Base-by-base conservation (phyloP, 2,113 vertebrate genomes). In the Gasterosteus nipponicus region DNA sequence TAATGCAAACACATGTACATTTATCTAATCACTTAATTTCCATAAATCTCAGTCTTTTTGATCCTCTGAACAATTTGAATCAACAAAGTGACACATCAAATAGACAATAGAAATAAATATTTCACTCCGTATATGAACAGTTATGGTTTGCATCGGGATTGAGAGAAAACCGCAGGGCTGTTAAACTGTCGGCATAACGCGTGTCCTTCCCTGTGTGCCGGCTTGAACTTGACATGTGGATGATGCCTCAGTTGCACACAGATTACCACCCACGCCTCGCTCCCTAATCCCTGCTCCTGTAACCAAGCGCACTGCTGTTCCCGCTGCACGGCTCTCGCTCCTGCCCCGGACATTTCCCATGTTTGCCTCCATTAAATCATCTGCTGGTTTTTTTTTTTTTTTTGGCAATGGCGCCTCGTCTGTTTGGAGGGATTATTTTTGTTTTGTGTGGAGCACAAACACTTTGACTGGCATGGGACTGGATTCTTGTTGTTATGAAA, bases 221-320 rank as follows among this genome's bases (percentile, higher is more conserved):
- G 83, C 82, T 90, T 90, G 81, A 92, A 88, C 75, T 88, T 87
- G 78, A 87, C 85, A 89, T 90, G 86, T 85, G 89, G 91, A 87
- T 89, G 89, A 91, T 89, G 90, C 64, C 80, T 91, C 87, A 81
- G 86, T 91, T 88, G 89, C 91, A 75, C 26, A n/a, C 91, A 92
- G 92, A 92, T 93, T 92, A 93, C 88, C 89, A 84, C 92, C 92
- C 92, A 93, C 91, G 90, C 85, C 86, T 92, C 73, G 62, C 69
- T 83, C 69, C 82, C 75, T 92, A 91, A 91, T 93, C 91, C 89
- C 82, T 33, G 65, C 71, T 82, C 51, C 83, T 80, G 75, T 76
- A 82, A 85, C 86, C 82, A 69, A 69, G 73, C 71, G 57, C 76
- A 53, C 85, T 86, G 70, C 68, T 44, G 69, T 68, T 67, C 71